These are phyloP conservation scores for Hypotaenidia philippensis DNA, from an alignment of 2,797 vertebrate genomes.

Conservation along the genomic window DNA sequence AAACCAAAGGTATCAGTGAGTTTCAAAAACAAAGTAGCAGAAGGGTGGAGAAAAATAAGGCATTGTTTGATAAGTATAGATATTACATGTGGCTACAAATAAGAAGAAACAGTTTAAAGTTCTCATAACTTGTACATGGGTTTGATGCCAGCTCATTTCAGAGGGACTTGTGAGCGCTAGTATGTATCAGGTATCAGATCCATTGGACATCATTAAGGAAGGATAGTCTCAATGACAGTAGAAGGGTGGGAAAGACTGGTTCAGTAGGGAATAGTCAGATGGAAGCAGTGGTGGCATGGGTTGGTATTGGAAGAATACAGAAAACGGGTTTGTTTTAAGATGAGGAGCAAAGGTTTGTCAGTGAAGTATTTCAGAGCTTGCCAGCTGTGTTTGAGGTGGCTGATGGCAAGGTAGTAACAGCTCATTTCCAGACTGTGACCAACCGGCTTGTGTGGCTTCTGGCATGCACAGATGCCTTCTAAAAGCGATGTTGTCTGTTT, in stretches of 20 bases:
- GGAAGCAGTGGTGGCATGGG: neutral
- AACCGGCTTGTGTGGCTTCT: neutral
- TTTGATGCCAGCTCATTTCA: neutral
- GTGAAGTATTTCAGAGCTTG: neutral
- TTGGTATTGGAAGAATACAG: neutral
- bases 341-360: neutral
- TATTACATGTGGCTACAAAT: accelerated
- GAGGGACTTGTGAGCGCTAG: neutral
- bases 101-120: neutral
- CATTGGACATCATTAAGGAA: neutral
- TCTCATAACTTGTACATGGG: neutral
- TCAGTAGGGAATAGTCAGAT: neutral
- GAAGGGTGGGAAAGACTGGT: neutral
- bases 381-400: neutral
- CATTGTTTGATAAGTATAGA: neutral
- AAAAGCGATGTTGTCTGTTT: neutral
- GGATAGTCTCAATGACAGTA: neutral
- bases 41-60: neutral
- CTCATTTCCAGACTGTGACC: neutral
- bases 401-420: neutral
- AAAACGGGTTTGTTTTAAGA: neutral
- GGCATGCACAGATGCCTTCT: neutral
- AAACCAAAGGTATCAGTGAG: neutral
- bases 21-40: neutral
- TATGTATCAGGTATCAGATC: neutral